Evolutionary conservation across 2,888 invertebrate species (phyloP), one percentile per base, ranked within the genome.

Genomic region (Elysia crispata): DNA sequence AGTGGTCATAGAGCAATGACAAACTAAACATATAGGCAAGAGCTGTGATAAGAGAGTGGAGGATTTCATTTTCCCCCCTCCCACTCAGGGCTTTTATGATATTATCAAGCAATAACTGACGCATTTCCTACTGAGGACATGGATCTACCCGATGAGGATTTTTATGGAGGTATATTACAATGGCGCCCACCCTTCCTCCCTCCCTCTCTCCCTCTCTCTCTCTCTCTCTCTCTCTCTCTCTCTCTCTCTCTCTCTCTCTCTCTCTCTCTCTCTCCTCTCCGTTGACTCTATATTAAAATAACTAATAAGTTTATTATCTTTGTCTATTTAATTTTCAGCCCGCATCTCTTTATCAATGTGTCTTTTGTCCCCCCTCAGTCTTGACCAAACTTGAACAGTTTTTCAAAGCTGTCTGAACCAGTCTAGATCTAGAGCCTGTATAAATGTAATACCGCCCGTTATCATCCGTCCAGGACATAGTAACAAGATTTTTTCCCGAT

Each of bases 231-330:
- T 69, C 20, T 13, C 30, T 69, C 13, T 69, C 33, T 31, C 11
- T 31, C 69, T 15, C 8, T 60, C 64, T 23, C n/a, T 64, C 50
- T 64, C 28, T 76, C 49, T 66, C 20, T 66, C 76, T 76, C 13
- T 66, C 66, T 76, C 5, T 76, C 50, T 54, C 28, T 73, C 73
- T 28, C 25, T 3, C 11, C 41, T 41, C 41, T 70, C 11, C 31
- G 23, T 0, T 11, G 41, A n/a, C 20, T 15, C 20, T 20, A 20
- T 20, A 15, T n/a, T 31, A n/a, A 67, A 13, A 23, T 25, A 6
- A 5, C 23, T n/a, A 20, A 31, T 30, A 23, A 23, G 23, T 67
- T 33, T 15, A 31, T 28, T 70, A 23, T 70, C 41, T 70, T 8
- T 70, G 31, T 20, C 33, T 33, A 15, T 41, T 33, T 70, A 23